Conservation (phyloP, 2,113 vertebrate genomes). For the Rhodinocichla rosea region DNA sequence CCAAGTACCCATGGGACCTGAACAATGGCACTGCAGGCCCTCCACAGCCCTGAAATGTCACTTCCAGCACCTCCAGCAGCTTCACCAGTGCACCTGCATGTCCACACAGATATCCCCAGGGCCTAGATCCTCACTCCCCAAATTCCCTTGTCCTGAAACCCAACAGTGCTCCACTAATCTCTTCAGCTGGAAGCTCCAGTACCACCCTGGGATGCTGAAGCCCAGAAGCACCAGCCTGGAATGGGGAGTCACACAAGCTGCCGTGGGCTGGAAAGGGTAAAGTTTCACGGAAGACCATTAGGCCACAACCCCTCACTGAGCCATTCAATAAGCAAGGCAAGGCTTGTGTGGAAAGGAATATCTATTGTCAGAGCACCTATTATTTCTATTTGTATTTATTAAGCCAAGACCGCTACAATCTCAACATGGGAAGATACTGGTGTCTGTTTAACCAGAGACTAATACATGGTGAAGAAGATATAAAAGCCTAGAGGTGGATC, state of each 20-base stretch:
- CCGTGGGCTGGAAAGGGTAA: background rate
- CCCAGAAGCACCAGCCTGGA: background rate
- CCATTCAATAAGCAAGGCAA: background rate
- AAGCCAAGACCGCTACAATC: background rate
- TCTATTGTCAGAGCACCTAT: background rate
- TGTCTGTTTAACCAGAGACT: background rate
- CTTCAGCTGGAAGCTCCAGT: background rate
- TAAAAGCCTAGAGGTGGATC: background rate
- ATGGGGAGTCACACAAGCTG: background rate
- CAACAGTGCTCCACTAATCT: background rate
- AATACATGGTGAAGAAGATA: conserved; percentile 8
- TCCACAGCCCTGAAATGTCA: background rate
- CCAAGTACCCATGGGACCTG: background rate
- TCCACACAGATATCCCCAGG: background rate
- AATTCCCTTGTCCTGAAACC: background rate
- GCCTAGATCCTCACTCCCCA: background rate
- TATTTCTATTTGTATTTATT: conserved; percentile 42
- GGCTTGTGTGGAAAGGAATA: background rate
- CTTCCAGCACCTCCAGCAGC: background rate
- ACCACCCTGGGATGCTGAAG: background rate
- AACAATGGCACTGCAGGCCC: background rate
- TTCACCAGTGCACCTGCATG: background rate
- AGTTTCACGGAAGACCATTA: background rate
- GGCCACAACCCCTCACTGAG: background rate
- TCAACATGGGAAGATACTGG: conserved; percentile 14